Evolutionary conservation across 2,797 vertebrate species (phyloP), one percentile per base, ranked within the genome.

Genomic region (Thamnophis elegans): DNA sequence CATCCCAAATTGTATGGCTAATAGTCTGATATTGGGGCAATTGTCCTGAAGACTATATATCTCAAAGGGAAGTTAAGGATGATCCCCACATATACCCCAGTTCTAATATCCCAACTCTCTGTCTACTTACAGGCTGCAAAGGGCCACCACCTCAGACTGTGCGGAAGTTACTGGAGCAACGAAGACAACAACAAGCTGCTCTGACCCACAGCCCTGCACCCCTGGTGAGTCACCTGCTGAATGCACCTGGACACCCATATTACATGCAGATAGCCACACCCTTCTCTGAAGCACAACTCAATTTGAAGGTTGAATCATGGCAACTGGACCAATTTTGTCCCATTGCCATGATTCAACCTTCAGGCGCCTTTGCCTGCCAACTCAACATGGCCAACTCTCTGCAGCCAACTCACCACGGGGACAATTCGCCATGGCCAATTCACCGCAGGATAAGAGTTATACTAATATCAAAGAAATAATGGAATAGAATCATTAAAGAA

Each of bases 101-200:
- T 14, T 14, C 60, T n/a, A 28, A 18, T 47, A 26, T 16, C 8
- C 32, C 5, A 14, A 32, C 32, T 20, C 16, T 65, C 58, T 22
- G 32, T 51, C 36, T 47, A 0, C 12, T 22, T 82, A 18, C 90
- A 97, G 97, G 96, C 91, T 94, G 94, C 92, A 95, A 95, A 56
- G 91, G 68, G 60, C 95, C 96, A 59, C 94, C 98, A 59, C 98
- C 98, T 91, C 98, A 98, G 96, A 99, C 98, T 0, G 98, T 99
- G 93, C 98, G 98, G 97, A 98, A 99, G 95, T 98, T 99, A 94
- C 95, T 99, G 97, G 98, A 99, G 96, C 97, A 98, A 97, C 99
- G 98, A 97, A 97, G 98, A 94, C 98, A 97, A 94, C 97, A 98
- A 3, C 98, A 98, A 96, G 98, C 98, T 94, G 97, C 89, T 96